phyloP scores from a whole-genome alignment of 2,888 invertebrate species.

The Leucophora obtusa region DNA sequence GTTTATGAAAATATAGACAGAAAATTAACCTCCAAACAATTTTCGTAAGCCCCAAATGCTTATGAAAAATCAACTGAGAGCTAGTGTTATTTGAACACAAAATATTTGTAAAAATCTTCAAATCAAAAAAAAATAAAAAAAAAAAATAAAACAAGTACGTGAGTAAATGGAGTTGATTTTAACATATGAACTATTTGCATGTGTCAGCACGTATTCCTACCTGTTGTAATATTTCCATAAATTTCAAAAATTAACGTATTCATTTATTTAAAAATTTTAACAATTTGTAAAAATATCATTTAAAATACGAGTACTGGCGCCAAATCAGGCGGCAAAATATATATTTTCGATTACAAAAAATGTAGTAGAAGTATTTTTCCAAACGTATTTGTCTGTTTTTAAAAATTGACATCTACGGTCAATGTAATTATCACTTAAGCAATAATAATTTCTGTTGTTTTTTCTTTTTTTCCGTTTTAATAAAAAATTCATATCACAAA shows the following conservation, averaged over 20 bases:
- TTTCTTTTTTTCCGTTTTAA: neutral
- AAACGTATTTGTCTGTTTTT: neutral
- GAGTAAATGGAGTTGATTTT: neutral
- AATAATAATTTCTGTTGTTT: conserved; percentile 27
- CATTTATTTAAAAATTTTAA: neutral
- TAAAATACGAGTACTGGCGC: conserved; percentile 52
- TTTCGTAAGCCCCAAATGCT: no score
- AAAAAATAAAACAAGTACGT: neutral
- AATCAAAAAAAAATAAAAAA: neutral
- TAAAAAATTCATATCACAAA: neutral
- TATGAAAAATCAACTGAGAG: no score
- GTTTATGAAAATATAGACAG: no score
- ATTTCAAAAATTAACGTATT: neutral
- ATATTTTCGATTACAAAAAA: conserved; percentile 4
- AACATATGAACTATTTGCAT: neutral
- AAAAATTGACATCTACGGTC: conserved; percentile 48
- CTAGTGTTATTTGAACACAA: no score
- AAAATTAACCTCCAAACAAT: no score
- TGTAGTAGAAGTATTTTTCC: conserved; percentile 28
- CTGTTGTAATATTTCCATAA: conserved; percentile 34
- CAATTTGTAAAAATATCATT: conserved; percentile 2
- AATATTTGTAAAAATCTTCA: neutral
- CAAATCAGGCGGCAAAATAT: conserved; percentile 22
- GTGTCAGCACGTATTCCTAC: conserved; percentile 53
- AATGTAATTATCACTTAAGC: conserved; percentile 48